Evolutionary conservation across 1,140 invertebrate genomes (phyloP), one percentile per base, ranked within the genome.

Genomic region (Nasonia longicornis): DNA sequence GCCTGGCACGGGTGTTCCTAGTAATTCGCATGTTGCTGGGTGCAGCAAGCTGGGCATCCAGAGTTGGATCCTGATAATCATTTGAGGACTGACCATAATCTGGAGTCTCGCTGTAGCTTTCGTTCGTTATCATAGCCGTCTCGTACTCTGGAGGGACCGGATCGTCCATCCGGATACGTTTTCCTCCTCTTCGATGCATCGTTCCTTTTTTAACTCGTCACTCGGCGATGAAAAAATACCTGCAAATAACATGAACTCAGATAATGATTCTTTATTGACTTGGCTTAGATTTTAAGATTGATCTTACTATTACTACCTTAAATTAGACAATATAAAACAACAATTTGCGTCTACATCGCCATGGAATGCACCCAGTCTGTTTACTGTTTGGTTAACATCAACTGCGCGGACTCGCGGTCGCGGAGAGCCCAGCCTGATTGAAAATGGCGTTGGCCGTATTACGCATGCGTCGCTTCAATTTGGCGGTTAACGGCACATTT

Each of bases 141-240:
- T 96, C 95, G 87, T 96, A 96, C 87, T 96, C 95, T 29, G 95
- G 95, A 72, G 96, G 95, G 14, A 93, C 92, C 77, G 96, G 96
- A 90, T 97, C 96, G 91, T 97, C 96, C 95, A 97, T 96, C 66
- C 96, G 94, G 86, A 97, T 97, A 77, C 96, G 92, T 91, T 97
- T 97, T 72, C 96, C 96, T 84, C 95, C 95, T 81, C 95, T 92
- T 83, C 95, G 93, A 88, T 95, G 94, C 95, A 96, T 96, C 87
- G 88, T 92, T 69, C n/a, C 63, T 78, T 66, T 22, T 42, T 2
- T 35, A 67, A 42, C 22, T 22, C 14, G 66, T 12, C n/a, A 67
- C 66, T 67, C 11, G 6, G 20, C 14, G 66, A 67, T 67, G 66
- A 67, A 26, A 67, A 67, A 12, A 67, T 31, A 29, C 26, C 66